Conservation (phyloP, 2,888 invertebrate species). For the Phalangium opilio region DNA sequence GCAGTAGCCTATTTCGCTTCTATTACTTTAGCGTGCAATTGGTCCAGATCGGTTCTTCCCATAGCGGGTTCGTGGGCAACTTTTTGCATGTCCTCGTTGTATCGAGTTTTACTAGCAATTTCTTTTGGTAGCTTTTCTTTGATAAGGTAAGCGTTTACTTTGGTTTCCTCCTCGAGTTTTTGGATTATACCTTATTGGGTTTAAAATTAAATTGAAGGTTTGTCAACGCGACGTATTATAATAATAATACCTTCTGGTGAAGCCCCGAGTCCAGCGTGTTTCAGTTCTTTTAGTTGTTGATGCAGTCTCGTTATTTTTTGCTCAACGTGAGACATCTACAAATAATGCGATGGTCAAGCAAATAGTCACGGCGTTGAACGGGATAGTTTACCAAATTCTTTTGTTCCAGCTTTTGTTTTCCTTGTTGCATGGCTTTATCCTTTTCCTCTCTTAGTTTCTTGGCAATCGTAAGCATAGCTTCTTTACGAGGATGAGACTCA, state of each 20-base stretch:
- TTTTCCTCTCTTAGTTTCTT: constrained; percentile 40
- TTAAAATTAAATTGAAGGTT: constrained; percentile 2
- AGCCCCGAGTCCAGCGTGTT: constrained; percentile 40
- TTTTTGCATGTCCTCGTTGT: constrained; percentile 49
- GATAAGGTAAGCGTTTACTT: constrained; percentile 55
- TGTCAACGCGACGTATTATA: neutral
- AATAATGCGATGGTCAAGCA: no score
- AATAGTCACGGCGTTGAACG: no score
- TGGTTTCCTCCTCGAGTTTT: constrained; percentile 57
- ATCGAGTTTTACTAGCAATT: constrained; percentile 43
- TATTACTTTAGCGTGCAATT: constrained; percentile 44
- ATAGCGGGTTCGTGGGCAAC: constrained; percentile 50
- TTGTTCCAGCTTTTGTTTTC: constrained; percentile 43
- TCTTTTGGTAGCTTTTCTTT: constrained; percentile 67
- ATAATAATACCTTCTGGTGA: constrained; percentile 41
- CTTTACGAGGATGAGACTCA: constrained; percentile 48
- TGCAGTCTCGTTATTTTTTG: constrained; percentile 45
- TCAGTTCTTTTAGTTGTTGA: constrained; percentile 46
- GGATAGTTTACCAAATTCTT: constrained; percentile 31
- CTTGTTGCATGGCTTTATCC: constrained; percentile 42
- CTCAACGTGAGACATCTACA: constrained; percentile 37
- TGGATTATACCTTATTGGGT: constrained; percentile 42
- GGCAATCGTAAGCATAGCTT: constrained; percentile 44
- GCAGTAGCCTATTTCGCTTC: neutral
- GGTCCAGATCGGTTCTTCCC: constrained; percentile 47